phyloP scores from a whole-genome alignment of 2,797 vertebrate genomes.

The Fistularia commersonii region DNA sequence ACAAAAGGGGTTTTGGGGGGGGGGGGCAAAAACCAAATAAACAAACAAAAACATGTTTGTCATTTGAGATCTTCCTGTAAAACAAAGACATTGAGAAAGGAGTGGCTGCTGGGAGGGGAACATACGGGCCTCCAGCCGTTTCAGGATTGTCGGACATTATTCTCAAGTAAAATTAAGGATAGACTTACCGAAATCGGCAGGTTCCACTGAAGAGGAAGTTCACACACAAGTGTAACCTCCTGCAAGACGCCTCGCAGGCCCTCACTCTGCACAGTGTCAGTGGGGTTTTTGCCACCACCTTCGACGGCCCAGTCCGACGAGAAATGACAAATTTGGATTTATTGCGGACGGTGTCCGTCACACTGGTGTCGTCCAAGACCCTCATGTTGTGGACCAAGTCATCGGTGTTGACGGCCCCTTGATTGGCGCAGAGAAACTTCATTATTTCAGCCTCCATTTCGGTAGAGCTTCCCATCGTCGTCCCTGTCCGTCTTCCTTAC shows the following conservation, averaged over 20 bases:
- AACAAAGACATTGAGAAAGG: no score
- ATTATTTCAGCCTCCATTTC: conserved; percentile 32
- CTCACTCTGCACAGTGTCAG: conserved; percentile 51
- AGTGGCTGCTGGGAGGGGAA: no score
- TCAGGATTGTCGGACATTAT: no score
- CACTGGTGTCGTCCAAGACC: fast-evolving
- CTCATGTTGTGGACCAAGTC: conserved; percentile 29
- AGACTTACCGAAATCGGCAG: conserved; percentile 36
- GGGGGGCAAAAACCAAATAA: no score
- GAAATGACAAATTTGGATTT: conserved; percentile 17
- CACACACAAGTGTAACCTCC: conserved; percentile 66
- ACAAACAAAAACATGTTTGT: no score
- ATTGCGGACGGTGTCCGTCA: not conserved
- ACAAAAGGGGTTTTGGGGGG: no score
- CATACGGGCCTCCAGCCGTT: no score
- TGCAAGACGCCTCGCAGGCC: conserved; percentile 45
- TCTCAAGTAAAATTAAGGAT: no score
- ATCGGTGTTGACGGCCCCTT: conserved; percentile 38
- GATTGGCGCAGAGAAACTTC: conserved; percentile 47
- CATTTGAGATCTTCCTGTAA: no score
- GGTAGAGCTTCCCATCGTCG: fast-evolving
- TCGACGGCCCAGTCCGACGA: conserved; percentile 20
- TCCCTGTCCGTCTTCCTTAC: not conserved
- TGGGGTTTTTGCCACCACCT: conserved; percentile 50
- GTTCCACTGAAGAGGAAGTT: conserved; percentile 46